Base-by-base conservation (phyloP, 1,140 invertebrate genomes). In the Bathynomus jamesi region DNA sequence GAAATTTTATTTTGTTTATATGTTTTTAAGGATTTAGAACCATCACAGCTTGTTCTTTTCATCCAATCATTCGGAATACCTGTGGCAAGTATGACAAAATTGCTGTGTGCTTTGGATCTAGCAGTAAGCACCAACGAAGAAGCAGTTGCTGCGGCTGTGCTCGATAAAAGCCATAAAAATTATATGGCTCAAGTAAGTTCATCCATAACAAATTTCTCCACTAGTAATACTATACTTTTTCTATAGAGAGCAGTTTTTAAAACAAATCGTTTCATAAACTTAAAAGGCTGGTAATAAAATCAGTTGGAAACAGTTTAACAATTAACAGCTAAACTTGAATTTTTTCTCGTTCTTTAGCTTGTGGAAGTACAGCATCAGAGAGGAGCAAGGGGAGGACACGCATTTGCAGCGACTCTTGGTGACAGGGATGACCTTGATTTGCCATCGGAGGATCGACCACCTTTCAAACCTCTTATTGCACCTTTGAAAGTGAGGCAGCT, bases 1-100 rank as follows among this genome's bases (percentile, higher is more conserved):
- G n/a, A n/a, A n/a, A n/a, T n/a, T n/a, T n/a, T n/a, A n/a, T n/a
- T n/a, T n/a, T n/a, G n/a, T 1, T 65, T 29, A n/a, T 25, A 62
- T 72, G 11, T 70, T 27, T 71, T 68, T 25, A 65, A 77, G 69
- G 94, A 95, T 78, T 82, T 97, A 28, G 92, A 96, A 67, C 89
- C 93, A 0, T 87, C 89, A 64, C 94, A 97, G 80, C 84, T 98
- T n/a, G 89, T 98, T 3, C 83, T 98, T 3, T 98, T 97, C 81
- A 93, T 98, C 62, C 95, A 98, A 82, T 96, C 93, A 13, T 98
- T 98, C 82, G 95, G 95, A 28, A 93, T 98, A 74, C 95, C 95
- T 0, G 90, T 95, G 0, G 84, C 87, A 68, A 93, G 92, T 4
- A 96, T 97, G 91, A 91, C 85, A 81, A 91, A 91, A 79, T 79